A percentile compares a stretch with the other conserved stretches of the same genome.
Conservation (phyloP, 2,113 vertebrate genomes). For the Forbesichthys agassizii region DNA sequence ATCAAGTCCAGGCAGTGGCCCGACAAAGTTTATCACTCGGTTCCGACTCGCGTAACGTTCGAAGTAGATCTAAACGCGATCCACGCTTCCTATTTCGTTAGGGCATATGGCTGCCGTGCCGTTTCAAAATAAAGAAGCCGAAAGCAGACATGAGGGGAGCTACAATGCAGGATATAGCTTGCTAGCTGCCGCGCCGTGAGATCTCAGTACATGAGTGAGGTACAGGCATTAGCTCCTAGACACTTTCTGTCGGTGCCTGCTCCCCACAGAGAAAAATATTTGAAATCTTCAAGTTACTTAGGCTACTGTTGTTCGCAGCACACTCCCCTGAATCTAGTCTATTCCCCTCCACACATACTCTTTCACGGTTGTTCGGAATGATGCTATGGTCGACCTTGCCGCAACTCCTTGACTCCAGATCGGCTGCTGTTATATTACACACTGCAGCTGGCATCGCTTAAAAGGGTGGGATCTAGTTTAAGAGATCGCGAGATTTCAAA, state of each 20-base stretch:
- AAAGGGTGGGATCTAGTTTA: too few species aligned
- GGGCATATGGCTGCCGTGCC: slow-evolving; percentile 21
- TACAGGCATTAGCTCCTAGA: not conserved
- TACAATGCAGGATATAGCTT: slow-evolving; percentile 27
- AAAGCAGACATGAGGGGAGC: slow-evolving; percentile 25
- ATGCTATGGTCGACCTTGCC: too few species aligned
- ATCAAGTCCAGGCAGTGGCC: slow-evolving; percentile 3
- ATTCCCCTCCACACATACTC: too few species aligned
- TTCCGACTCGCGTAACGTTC: not conserved
- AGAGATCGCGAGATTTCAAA: too few species aligned
- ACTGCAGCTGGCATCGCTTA: too few species aligned
- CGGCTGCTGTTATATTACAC: too few species aligned
- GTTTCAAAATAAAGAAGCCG: slow-evolving; percentile 30
- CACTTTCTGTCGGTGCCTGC: not conserved
- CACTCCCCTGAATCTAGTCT: too few species aligned
- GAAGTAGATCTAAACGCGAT: slow-evolving; percentile 4
- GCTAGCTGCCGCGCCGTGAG: slow-evolving; percentile 35
- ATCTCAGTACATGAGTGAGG: slow-evolving; percentile 20
- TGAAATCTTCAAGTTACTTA: too few species aligned
- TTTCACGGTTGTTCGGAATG: too few species aligned
- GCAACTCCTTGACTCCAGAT: too few species aligned
- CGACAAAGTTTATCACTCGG: slow-evolving; percentile 3
- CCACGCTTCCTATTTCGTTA: slow-evolving; percentile 12
- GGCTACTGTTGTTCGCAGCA: too few species aligned
- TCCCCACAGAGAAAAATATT: not conserved